A percentile compares a stretch with the other conserved stretches of the same genome.
Evolutionary conservation across 2,113 vertebrate species (phyloP).

Genomic region (Neoarius graeffei): DNA sequence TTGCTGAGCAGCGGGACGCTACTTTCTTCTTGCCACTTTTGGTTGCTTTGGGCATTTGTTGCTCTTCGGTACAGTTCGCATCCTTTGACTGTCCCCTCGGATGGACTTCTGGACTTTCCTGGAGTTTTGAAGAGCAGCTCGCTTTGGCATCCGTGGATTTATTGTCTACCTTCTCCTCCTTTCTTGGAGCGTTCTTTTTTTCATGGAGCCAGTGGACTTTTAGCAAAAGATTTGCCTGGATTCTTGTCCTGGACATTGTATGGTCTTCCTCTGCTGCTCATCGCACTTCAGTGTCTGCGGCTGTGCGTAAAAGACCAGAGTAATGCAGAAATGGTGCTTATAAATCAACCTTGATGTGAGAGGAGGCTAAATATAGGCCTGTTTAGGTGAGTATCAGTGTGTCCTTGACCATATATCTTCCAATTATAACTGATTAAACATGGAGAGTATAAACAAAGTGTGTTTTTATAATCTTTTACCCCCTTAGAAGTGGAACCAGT

Average conservation of each 20-base stretch:
- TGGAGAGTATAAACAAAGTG: not conserved
- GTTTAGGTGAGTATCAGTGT: not conserved
- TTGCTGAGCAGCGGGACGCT: not conserved
- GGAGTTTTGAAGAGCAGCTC: not conserved
- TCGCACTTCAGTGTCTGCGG: not conserved
- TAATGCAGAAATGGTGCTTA: not conserved
- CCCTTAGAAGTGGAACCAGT: not conserved
- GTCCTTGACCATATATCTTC: not conserved
- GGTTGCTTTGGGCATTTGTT: not conserved
- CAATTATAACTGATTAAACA: not conserved
- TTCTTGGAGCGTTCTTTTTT: not conserved
- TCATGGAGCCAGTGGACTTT: not conserved
- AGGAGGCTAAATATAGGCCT: not conserved
- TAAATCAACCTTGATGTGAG: slow-evolving; percentile 23
- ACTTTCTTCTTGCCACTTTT: too few species aligned
- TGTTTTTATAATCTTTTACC: too few species aligned
- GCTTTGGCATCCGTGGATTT: not conserved
- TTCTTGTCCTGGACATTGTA: not conserved
- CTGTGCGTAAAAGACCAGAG: not conserved
- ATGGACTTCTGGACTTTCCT: not conserved
- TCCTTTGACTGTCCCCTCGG: too few species aligned
- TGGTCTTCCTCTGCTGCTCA: slow-evolving; percentile 54
- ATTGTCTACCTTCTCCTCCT: not conserved
- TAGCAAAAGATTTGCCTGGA: not conserved
- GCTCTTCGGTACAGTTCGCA: not conserved